phyloP scores from a whole-genome alignment of 2,113 vertebrate species.

The Cyprinodon tularosa region DNA sequence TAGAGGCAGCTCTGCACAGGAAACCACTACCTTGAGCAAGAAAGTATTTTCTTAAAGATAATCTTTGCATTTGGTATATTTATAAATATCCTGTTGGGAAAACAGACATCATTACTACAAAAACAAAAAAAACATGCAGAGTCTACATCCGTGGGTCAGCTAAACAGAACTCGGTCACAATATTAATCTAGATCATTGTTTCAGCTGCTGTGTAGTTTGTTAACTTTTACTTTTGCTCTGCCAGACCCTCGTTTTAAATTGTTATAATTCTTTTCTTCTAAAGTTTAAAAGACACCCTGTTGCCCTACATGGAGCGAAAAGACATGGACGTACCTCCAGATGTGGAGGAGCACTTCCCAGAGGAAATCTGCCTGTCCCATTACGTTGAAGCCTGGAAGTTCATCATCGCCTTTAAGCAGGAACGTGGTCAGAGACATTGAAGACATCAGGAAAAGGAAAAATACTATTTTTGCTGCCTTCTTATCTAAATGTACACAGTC shows the following conservation, averaged over 20 bases:
- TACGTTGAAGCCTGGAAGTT: conserved; percentile 85
- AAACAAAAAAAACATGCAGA: too few relatives aligned
- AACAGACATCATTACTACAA: too few relatives aligned
- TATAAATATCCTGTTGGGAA: too few relatives aligned
- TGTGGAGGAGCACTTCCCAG: conserved; percentile 82
- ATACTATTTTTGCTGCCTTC: neutral
- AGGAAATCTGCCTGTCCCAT: conserved; percentile 79
- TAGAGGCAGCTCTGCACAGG: too few relatives aligned
- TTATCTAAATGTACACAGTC: neutral
- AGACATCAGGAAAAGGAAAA: neutral
- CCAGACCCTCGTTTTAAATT: neutral
- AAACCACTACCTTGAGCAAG: too few relatives aligned
- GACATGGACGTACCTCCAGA: conserved; percentile 73
- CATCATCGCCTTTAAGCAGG: conserved; percentile 78
- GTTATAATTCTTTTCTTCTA: conserved; percentile 33
- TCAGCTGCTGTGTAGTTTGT: neutral
- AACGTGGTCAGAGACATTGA: conserved; percentile 67
- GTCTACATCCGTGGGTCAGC: too few relatives aligned
- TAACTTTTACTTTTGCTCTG: neutral
- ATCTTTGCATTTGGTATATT: too few relatives aligned
- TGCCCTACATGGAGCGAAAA: conserved; percentile 84
- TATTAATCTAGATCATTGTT: neutral
- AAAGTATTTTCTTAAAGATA: too few relatives aligned
- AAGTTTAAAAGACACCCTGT: conserved; percentile 85
- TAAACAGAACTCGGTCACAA: too few relatives aligned